Evolutionary conservation across 53 echinoderm and acorn worm species (phyloP), one percentile per base, ranked within the genome.

Genomic region (Holothuria leucospilota): DNA sequence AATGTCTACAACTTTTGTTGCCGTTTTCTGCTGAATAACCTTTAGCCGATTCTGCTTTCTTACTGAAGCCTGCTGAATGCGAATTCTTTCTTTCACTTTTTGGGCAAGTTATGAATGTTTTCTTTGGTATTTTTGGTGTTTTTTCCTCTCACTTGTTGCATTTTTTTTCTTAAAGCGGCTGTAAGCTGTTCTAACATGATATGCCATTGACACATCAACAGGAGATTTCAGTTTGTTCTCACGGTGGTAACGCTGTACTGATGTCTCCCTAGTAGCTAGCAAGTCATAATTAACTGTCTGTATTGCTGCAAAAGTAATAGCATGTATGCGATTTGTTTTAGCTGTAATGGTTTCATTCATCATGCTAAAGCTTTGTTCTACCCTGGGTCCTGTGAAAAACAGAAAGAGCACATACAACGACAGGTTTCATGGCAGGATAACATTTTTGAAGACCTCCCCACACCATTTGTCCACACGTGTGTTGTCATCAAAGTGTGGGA

Each of bases 331-430:
- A 66, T 85, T 85, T 87, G 87, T 87, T 81, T 78, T 88, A 29
- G 59, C 67, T 27, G 67, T 81, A 56, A 88, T 88, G 28, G 1
- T 66, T 16, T 83, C 39, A 60, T 83, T 83, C 84, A 83, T 83
- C 8, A 83, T 83, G 16, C 89, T 77, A 34, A 85, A n/a, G n/a
- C n/a, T n/a, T n/a, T n/a, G n/a, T n/a, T n/a, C n/a, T n/a, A n/a
- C n/a, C n/a, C n/a, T n/a, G 84, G 79, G 85, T 23, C 89, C 78
- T 21, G 84, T 89, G 66, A 89, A 89, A n/a, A 85, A 89, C 78
- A 34, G 41, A 23, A 0, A 89, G 59, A 63, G 85, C 85, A 40
- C 62, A 27, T 30, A 13, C 11, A 63, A 89, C 20, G 64, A 75
- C 68, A 52, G 61, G 73, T 46, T 84, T 77, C 67, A 89, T 42